Conservation (phyloP, 2,888 invertebrate genomes). For the Galeruca laticollis region DNA sequence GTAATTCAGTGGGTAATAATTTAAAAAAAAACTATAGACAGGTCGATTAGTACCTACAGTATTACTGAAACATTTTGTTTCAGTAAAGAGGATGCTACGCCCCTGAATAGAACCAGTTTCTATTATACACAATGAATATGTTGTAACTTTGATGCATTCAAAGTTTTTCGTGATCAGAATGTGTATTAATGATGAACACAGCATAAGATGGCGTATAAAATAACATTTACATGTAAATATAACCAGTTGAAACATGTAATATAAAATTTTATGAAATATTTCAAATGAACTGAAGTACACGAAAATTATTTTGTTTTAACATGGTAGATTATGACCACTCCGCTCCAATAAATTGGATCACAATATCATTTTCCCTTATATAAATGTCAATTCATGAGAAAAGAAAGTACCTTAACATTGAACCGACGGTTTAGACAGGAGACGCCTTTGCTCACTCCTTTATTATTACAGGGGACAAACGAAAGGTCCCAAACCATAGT, state of each 20-base stretch:
- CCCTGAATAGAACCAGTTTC: constrained; percentile 30
- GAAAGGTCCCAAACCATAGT: too few relatives aligned
- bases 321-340: constrained; percentile 38
- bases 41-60: too few relatives aligned
- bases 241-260: constrained; percentile 17
- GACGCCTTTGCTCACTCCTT: constrained; percentile 35
- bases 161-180: constrained; percentile 27
- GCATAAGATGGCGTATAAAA: constrained; percentile 32
- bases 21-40: too few relatives aligned
- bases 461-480: neutral
- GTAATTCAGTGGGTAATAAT: too few relatives aligned
- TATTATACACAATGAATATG: constrained; percentile 32
- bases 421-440: constrained; percentile 41
- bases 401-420: constrained; percentile 45
- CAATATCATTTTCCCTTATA: constrained; percentile 42
- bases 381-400: constrained; percentile 44
- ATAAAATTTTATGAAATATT: constrained; percentile 11
- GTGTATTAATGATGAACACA: constrained; percentile 31
- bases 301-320: constrained; percentile 30
- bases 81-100: neutral
- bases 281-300: constrained; percentile 8
- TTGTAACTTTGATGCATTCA: constrained; percentile 35
- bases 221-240: constrained; percentile 35
- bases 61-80: constrained; percentile 8
- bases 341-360: constrained; percentile 41